Evolutionary conservation across 2,113 vertebrate genomes (phyloP).

Genomic region (Tragelaphus scriptus): DNA sequence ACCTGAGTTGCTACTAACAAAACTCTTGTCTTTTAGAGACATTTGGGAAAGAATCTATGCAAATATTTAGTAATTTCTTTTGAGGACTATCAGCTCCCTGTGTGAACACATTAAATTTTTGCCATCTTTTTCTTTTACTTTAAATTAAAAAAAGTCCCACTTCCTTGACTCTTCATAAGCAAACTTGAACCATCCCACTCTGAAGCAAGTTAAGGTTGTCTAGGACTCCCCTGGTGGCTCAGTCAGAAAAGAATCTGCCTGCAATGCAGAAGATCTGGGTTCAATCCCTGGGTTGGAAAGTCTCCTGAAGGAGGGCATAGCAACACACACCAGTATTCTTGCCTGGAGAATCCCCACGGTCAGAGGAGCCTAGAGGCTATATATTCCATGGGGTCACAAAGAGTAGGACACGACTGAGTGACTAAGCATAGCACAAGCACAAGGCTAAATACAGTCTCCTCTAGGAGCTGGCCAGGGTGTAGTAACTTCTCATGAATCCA

Average conservation of each 20-base stretch:
- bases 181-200: not conserved
- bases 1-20: not conserved
- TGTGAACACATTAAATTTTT: not conserved
- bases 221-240: not conserved
- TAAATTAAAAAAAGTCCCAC: not conserved
- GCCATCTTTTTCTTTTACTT: not conserved
- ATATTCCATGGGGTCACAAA: not conserved
- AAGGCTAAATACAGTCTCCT: not conserved
- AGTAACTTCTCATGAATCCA: not conserved
- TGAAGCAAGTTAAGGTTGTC: not conserved
- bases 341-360: not conserved
- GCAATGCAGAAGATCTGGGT: not conserved
- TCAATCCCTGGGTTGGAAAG: not conserved
- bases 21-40: not conserved
- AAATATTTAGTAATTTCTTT: not conserved
- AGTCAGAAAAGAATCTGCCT: not conserved
- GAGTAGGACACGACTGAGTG: not conserved
- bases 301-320: not conserved
- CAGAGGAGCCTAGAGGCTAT: not conserved
- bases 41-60: not conserved
- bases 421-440: not conserved
- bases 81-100: not conserved
- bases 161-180: not conserved
- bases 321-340: not conserved
- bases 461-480: not conserved